A percentile compares a stretch with the other conserved stretches of the same genome.
These are phyloP conservation scores for Propithecus coquereli DNA, from an alignment of 2,113 vertebrate species.

Conservation along the genomic window DNA sequence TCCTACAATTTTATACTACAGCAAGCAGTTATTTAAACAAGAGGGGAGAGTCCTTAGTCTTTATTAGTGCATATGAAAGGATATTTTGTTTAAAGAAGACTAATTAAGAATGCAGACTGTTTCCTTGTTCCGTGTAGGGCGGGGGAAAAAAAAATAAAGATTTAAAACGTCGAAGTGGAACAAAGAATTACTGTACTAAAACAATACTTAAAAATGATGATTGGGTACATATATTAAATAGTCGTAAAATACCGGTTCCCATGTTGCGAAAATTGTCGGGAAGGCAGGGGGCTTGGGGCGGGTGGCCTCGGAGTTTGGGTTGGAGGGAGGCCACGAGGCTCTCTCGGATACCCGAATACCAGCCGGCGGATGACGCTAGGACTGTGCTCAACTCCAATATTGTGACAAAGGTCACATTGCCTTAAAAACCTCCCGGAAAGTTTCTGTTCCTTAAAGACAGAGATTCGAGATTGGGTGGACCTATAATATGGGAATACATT, in stretches of 20 bases:
- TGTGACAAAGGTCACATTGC: conserved; percentile 35
- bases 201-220: conserved; percentile 73
- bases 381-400: conserved; percentile 17
- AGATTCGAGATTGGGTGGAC: conserved; percentile 56
- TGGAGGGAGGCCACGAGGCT: conserved; percentile 6
- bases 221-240: conserved; percentile 61
- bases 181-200: conserved; percentile 80
- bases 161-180: conserved; percentile 75
- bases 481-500: conserved; percentile 41
- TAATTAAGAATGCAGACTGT: conserved; percentile 87
- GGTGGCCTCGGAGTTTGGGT: conserved; percentile 17
- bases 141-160: conserved; percentile 75
- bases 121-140: conserved; percentile 78
- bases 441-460: conserved; percentile 75
- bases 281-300: conserved; percentile 19
- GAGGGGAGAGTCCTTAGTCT: conserved; percentile 85
- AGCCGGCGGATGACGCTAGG: neutral
- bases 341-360: conserved; percentile 14
- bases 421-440: conserved; percentile 69
- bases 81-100: conserved; percentile 88
- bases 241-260: conserved; percentile 45
- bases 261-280: conserved; percentile 59
- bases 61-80: conserved; percentile 87
- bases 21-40: conserved; percentile 89
- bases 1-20: conserved; percentile 88